Percentiles rank a stretch among this genome's conserved stretches.
Conservation (phyloP, 1,140 invertebrate genomes). For the Telenomus remus region DNA sequence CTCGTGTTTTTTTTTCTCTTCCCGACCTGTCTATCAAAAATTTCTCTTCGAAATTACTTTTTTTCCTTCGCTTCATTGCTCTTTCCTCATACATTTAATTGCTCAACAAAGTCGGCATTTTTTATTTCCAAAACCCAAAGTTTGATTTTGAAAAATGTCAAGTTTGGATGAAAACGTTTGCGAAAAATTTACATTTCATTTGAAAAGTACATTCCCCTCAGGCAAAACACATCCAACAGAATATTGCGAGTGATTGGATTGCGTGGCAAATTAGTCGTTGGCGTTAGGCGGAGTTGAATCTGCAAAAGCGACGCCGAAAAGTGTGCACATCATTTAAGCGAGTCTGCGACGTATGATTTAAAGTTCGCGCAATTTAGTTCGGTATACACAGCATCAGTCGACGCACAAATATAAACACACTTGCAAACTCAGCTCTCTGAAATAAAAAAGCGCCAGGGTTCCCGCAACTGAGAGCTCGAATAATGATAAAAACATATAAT, state of each 20-base stretch:
- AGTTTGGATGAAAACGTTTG: too few relatives aligned
- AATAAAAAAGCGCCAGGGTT: slow-evolving; percentile 11
- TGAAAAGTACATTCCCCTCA: too few relatives aligned
- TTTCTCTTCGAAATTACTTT: slow-evolving; percentile 12
- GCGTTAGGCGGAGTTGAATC: slow-evolving; percentile 5
- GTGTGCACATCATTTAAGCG: not conserved
- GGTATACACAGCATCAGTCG: too few relatives aligned
- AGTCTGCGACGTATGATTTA: slow-evolving; percentile 11
- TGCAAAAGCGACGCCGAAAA: not conserved
- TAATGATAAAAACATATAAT: slow-evolving; percentile 19
- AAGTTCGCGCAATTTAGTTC: not conserved
- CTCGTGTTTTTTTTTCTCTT: slow-evolving; percentile 19
- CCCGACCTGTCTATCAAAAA: slow-evolving; percentile 27
- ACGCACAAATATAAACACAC: slow-evolving; percentile 8
- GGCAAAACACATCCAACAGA: not conserved
- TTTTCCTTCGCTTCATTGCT: too few relatives aligned
- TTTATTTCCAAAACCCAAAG: too few relatives aligned
- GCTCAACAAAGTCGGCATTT: too few relatives aligned
- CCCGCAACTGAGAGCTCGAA: slow-evolving; percentile 9
- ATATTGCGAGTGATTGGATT: slow-evolving; percentile 36
- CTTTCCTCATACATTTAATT: too few relatives aligned
- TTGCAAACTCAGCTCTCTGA: slow-evolving; percentile 15
- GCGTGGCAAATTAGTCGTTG: slow-evolving; percentile 25
- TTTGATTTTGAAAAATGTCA: too few relatives aligned
- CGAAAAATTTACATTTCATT: too few relatives aligned